phyloP scores from a whole-genome alignment of 1,140 invertebrate genomes.

The Diabrotica undecimpunctata region DNA sequence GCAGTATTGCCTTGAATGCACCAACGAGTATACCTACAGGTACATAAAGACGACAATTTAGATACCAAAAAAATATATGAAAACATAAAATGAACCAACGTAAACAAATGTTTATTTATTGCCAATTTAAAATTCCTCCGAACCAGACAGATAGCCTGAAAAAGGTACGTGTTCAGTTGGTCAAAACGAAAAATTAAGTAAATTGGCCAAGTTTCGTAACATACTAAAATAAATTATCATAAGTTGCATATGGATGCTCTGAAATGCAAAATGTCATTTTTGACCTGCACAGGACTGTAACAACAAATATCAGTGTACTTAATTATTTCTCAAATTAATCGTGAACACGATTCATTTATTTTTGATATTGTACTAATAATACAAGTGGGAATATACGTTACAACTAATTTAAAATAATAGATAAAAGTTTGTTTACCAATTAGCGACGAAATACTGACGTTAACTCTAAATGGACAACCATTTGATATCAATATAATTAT shows the following conservation, averaged over 20 bases:
- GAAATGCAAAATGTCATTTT: conserved; percentile 1
- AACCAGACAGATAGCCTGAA: background rate
- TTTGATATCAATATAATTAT: too few species aligned
- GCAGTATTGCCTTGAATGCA: background rate
- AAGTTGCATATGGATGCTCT: background rate
- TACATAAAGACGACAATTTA: background rate
- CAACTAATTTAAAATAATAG: too few species aligned
- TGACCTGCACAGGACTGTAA: background rate
- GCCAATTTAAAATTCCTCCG: background rate
- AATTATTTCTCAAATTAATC: too few species aligned
- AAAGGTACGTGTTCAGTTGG: background rate
- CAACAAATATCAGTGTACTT: too few species aligned
- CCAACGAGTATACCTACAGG: background rate
- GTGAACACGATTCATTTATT: too few species aligned
- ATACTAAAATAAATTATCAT: background rate
- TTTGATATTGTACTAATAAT: too few species aligned
- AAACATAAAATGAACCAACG: background rate
- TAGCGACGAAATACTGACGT: too few species aligned
- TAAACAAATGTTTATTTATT: conserved; percentile 3
- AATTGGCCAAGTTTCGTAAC: background rate
- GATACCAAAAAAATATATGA: background rate
- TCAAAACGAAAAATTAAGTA: conserved; percentile 3
- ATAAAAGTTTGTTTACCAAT: too few species aligned
- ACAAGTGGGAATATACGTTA: too few species aligned
- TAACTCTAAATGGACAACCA: too few species aligned